Conservation (phyloP, 2,888 invertebrate species). For the Drosophila monieri region DNA sequence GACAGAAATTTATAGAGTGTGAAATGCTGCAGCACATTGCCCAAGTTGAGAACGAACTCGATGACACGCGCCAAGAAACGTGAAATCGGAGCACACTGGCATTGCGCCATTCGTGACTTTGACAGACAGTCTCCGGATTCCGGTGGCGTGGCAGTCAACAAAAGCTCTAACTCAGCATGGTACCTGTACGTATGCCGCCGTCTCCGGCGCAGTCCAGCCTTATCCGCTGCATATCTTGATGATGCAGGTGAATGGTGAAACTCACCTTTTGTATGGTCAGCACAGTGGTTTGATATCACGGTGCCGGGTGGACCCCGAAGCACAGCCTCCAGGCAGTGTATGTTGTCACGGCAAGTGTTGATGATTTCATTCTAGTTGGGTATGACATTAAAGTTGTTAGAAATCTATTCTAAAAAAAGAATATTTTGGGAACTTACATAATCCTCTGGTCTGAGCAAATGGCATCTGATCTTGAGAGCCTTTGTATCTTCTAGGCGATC, state of each 20-base stretch:
- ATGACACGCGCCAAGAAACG: conserved; percentile 83
- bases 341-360: conserved; percentile 93
- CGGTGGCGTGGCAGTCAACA: conserved; percentile 1
- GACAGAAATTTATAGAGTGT: conserved; percentile 81
- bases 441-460: conserved; percentile 84
- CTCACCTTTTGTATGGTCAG: conserved; percentile 87
- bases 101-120: conserved; percentile 57
- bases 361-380: conserved; percentile 90
- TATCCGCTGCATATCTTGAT: conserved; percentile 16
- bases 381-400: neutral
- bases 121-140: neutral
- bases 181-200: conserved; percentile 12
- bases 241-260: conserved; percentile 58
- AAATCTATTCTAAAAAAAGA: neutral
- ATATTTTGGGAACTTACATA: conserved; percentile 80
- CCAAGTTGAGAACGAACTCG: conserved; percentile 81
- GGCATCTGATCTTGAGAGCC: conserved; percentile 83
- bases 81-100: conserved; percentile 83
- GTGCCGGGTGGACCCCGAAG: conserved; percentile 85
- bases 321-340: conserved; percentile 90
- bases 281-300: conserved; percentile 85
- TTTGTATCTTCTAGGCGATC: conserved; percentile 83
- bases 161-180: conserved; percentile 15
- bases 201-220: conserved; percentile 17
- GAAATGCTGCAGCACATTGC: conserved; percentile 82